Conservation (phyloP, 1,140 invertebrate genomes). For the Pseudomyrmex flavicornis region DNA sequence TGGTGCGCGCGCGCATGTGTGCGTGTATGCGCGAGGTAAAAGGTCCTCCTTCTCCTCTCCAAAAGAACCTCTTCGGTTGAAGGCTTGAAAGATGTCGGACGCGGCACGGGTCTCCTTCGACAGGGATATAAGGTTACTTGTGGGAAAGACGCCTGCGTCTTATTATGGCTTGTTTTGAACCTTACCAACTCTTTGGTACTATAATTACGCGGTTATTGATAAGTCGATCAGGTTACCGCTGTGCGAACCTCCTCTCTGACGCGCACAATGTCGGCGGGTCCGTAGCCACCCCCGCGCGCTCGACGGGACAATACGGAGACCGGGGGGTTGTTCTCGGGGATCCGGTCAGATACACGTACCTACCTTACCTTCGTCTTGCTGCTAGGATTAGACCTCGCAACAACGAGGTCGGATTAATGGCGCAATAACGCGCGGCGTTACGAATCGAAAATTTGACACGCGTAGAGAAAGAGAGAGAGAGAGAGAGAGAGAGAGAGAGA, state of each 20-base stretch:
- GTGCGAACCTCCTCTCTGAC: slow-evolving; percentile 75
- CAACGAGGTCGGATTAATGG: slow-evolving; percentile 30
- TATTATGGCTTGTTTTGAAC: slow-evolving; percentile 86
- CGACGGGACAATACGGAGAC: slow-evolving; percentile 50
- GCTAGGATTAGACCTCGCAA: slow-evolving; percentile 1
- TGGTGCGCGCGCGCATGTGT: background rate
- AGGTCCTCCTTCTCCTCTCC: slow-evolving; percentile 19
- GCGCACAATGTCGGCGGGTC: slow-evolving; percentile 74
- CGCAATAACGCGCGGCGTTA: slow-evolving; percentile 32
- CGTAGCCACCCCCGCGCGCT: slow-evolving; percentile 1
- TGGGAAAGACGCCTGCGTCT: slow-evolving; percentile 85
- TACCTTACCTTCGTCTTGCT: background rate
- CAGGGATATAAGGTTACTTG: slow-evolving; percentile 85
- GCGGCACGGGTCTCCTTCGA: slow-evolving; percentile 80
- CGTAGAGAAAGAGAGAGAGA: too few relatives aligned
- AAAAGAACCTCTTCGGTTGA: slow-evolving; percentile 53
- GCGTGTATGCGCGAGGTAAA: background rate
- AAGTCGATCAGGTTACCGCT: slow-evolving; percentile 85
- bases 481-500: too few relatives aligned
- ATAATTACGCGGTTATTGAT: slow-evolving; percentile 86
- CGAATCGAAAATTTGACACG: slow-evolving; percentile 1
- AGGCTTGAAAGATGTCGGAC: slow-evolving; percentile 79
- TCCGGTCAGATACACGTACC: slow-evolving; percentile 38
- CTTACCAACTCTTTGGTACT: slow-evolving; percentile 84
- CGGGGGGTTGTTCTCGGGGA: slow-evolving; percentile 49